A percentile compares a stretch with the other conserved stretches of the same genome.
Conservation (phyloP, 2,888 invertebrate species). For the Melinaea menophilus region DNA sequence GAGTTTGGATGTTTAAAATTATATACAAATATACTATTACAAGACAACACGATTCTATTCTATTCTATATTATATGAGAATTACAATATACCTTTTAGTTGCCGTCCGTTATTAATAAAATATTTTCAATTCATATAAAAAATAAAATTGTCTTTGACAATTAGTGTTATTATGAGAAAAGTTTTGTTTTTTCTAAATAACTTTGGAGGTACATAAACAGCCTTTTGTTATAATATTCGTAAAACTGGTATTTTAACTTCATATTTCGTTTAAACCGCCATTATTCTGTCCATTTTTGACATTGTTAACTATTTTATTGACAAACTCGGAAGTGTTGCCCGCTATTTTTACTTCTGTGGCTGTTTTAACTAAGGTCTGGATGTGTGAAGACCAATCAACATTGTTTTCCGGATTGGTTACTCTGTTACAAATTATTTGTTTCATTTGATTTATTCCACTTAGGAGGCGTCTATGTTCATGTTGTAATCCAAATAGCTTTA, state of each 20-base stretch:
- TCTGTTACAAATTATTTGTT: constrained; percentile 84
- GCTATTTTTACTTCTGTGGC: constrained; percentile 91
- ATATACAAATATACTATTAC: constrained; percentile 9
- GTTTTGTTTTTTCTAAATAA: constrained; percentile 64
- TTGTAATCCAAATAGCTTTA: constrained; percentile 95
- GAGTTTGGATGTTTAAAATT: constrained; percentile 15
- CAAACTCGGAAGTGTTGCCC: constrained; percentile 94
- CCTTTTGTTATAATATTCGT: constrained; percentile 64
- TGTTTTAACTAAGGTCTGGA: constrained; percentile 82
- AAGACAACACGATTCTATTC: constrained; percentile 10
- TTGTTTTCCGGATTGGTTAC: constrained; percentile 75
- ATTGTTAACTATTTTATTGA: constrained; percentile 93
- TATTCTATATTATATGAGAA: constrained; percentile 24
- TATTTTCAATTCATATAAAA: constrained; percentile 59
- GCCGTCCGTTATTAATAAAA: constrained; percentile 67
- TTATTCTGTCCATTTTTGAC: constrained; percentile 87
- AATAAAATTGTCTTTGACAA: constrained; percentile 74
- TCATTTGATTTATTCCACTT: constrained; percentile 86
- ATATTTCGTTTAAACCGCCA: constrained; percentile 87
- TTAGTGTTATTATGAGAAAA: constrained; percentile 58
- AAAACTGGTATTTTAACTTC: constrained; percentile 44
- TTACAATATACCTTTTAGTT: constrained; percentile 47
- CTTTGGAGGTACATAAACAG: constrained; percentile 78
- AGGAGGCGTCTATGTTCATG: constrained; percentile 92
- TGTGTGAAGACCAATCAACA: constrained; percentile 82